These are phyloP conservation scores for Philopotamus ludificatus DNA, from an alignment of 1,140 invertebrate species.

Conservation along the genomic window DNA sequence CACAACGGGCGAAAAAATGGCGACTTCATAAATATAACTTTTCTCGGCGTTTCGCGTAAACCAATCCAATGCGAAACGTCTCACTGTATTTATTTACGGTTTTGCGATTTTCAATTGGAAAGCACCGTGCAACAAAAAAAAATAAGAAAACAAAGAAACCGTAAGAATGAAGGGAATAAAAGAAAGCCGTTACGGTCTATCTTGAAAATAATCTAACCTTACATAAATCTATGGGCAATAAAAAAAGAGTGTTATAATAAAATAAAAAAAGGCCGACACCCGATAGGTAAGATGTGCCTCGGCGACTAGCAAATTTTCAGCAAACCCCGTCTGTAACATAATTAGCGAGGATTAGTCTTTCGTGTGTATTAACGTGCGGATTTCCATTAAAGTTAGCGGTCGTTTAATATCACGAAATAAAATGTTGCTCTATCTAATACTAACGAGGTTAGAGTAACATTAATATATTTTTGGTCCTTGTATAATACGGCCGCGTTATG, in stretches of 20 bases:
- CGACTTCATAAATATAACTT: background rate
- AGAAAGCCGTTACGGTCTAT: background rate
- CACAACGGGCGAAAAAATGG: too few relatives aligned
- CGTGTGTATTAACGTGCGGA: background rate
- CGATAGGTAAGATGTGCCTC: background rate
- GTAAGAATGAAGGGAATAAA: too few relatives aligned
- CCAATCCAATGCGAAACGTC: background rate
- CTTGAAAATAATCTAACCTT: conserved; percentile 2
- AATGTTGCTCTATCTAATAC: too few relatives aligned
- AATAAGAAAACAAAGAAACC: background rate
- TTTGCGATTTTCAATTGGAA: conserved; percentile 1
- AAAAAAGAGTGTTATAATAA: background rate
- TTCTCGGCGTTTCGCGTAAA: background rate
- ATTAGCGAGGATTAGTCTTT: background rate
- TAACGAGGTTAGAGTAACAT: too few relatives aligned
- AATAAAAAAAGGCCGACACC: background rate
- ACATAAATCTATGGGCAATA: background rate
- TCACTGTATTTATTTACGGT: conserved; percentile 8
- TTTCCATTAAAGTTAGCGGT: background rate
- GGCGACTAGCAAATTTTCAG: too few relatives aligned
- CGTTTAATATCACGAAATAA: background rate
- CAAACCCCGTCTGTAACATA: background rate
- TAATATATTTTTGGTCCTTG: too few relatives aligned
- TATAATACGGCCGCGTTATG: too few relatives aligned
- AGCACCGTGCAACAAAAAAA: background rate